Percentiles rank a stretch among this genome's conserved stretches.
These are phyloP conservation scores for Gnatocerus cornutus DNA, from an alignment of 2,888 invertebrate species.

Conservation along the genomic window DNA sequence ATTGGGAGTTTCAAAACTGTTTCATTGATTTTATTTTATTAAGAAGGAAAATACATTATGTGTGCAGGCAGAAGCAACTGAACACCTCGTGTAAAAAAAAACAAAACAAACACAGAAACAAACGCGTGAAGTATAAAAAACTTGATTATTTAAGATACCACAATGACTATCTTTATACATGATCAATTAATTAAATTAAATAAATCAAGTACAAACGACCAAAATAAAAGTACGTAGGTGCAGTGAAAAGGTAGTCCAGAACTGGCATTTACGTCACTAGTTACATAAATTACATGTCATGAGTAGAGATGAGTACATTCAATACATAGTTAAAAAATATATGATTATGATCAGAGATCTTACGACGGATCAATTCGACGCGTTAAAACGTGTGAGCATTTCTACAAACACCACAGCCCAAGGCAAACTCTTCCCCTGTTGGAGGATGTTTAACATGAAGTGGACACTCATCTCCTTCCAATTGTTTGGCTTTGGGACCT, in stretches of 20 bases:
- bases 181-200: no score
- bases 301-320: conserved; percentile 8
- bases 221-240: no score
- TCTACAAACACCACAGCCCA: conserved; percentile 98
- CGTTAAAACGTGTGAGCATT: conserved; percentile 91
- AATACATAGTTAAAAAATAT: conserved; percentile 6
- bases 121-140: neutral
- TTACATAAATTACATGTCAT: no score
- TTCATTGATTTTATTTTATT: neutral
- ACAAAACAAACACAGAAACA: neutral
- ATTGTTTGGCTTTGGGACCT: conserved; percentile 94
- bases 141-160: no score
- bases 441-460: conserved; percentile 96
- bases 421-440: conserved; percentile 98
- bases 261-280: no score
- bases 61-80: neutral
- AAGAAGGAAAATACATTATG: neutral
- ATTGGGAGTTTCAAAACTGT: neutral
- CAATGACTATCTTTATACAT: no score
- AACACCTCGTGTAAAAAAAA: neutral
- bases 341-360: conserved; percentile 7
- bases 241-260: no score
- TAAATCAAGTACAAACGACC: no score
- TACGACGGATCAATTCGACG: neutral
- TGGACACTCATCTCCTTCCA: conserved; percentile 97